phyloP scores from a whole-genome alignment of 2,797 vertebrate genomes.

The Chiroxiphia lanceolata region DNA sequence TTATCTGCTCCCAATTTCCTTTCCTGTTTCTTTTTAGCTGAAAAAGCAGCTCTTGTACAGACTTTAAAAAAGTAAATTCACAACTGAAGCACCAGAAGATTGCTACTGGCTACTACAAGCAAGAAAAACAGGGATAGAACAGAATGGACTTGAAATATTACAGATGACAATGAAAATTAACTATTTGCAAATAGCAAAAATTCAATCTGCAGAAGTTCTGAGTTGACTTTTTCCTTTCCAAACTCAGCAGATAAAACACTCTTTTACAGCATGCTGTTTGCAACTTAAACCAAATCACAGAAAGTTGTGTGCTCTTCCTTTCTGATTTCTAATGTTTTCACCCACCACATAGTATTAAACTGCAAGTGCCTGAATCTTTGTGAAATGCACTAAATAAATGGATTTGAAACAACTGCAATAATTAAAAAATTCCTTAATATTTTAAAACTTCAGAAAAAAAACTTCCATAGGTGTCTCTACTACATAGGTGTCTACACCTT shows the following conservation, averaged over 20 bases:
- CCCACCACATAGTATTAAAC: background rate
- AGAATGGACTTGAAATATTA: constrained; percentile 62
- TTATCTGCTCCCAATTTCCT: constrained; percentile 70
- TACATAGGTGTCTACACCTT: background rate
- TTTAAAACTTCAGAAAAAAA: background rate
- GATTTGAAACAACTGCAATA: background rate
- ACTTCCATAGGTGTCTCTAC: background rate
- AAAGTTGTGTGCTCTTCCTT: background rate
- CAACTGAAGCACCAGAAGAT: constrained; percentile 62
- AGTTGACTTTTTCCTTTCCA: constrained; percentile 10
- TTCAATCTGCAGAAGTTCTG: constrained; percentile 40
- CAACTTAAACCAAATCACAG: background rate
- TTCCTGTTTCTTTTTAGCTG: constrained; percentile 65
- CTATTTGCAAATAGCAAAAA: constrained; percentile 42
- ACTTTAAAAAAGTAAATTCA: constrained; percentile 57
- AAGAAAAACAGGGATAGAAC: constrained; percentile 45
- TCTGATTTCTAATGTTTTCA: background rate
- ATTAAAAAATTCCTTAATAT: background rate
- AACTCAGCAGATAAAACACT: background rate
- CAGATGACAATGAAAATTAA: constrained; percentile 60
- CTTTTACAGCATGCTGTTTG: background rate
- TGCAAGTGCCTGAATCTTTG: background rate
- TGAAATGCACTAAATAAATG: background rate
- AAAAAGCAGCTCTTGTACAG: constrained; percentile 59
- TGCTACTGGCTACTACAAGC: constrained; percentile 62